Evolutionary conservation across 2,888 invertebrate species (phyloP).

Genomic region (Synanthedon andrenaeformis): DNA sequence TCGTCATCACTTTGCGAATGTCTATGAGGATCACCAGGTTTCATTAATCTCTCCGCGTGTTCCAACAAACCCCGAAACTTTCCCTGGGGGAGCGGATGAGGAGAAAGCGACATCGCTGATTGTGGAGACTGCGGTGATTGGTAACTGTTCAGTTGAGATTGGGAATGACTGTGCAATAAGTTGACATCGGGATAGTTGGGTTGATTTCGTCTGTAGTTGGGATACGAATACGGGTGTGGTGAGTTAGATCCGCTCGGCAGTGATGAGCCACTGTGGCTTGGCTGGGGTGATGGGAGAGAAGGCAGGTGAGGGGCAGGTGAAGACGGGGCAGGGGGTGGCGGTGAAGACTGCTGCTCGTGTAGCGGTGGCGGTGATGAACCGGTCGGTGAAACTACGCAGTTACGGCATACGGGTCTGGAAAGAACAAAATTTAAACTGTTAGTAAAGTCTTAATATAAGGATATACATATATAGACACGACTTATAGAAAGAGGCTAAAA

Average conservation of each 20-base stretch:
- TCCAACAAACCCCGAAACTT: slow-evolving; percentile 58
- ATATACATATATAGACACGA: slow-evolving; percentile 6
- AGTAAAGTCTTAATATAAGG: slow-evolving; percentile 6
- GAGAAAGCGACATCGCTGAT: slow-evolving; percentile 58
- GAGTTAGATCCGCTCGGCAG: slow-evolving; percentile 50
- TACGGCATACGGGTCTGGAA: slow-evolving; percentile 84
- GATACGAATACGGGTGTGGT: slow-evolving; percentile 54
- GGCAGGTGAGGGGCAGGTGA: slow-evolving; percentile 41
- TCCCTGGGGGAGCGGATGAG: slow-evolving; percentile 55
- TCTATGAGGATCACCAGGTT: slow-evolving; percentile 80
- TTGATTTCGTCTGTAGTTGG: slow-evolving; percentile 45
- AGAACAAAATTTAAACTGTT: slow-evolving; percentile 12
- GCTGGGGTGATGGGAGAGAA: slow-evolving; percentile 48
- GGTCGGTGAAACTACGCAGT: slow-evolving; percentile 76
- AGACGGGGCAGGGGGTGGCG: slow-evolving; percentile 51
- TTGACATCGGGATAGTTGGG: slow-evolving; percentile 41
- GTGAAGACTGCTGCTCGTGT: slow-evolving; percentile 44
- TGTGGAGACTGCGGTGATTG: slow-evolving; percentile 53
- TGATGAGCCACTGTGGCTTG: slow-evolving; percentile 51
- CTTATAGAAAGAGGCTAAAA: slow-evolving; percentile 6
- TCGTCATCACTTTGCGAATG: slow-evolving; percentile 97
- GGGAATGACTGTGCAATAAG: slow-evolving; percentile 40
- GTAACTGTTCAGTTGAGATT: slow-evolving; percentile 40
- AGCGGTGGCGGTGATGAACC: slow-evolving; percentile 55
- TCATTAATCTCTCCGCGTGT: slow-evolving; percentile 71